phyloP scores from a whole-genome alignment of 2,113 vertebrate species.

The Chamaea fasciata region DNA sequence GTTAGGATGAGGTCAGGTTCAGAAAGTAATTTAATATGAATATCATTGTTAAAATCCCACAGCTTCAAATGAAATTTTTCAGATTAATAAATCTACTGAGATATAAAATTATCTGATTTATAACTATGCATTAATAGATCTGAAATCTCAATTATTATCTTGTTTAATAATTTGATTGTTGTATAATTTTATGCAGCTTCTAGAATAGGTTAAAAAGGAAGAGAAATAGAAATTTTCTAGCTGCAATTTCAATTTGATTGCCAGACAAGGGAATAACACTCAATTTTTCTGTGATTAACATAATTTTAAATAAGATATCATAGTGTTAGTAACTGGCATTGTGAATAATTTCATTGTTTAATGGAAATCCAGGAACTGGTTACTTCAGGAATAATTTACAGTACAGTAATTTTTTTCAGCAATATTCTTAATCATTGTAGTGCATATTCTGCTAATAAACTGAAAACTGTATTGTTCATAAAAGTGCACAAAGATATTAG shows the following conservation, averaged over 20 bases:
- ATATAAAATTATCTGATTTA: conserved; percentile 68
- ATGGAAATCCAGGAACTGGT: neutral
- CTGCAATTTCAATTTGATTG: conserved; percentile 6
- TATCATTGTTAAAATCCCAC: conserved; percentile 57
- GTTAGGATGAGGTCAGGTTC: conserved; percentile 3
- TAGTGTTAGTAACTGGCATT: neutral
- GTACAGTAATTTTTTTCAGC: neutral
- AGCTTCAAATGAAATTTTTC: conserved; percentile 42
- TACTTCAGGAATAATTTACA: neutral
- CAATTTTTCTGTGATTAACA: neutral
- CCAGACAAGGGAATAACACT: neutral
- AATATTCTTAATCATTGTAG: neutral
- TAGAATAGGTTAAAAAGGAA: conserved; percentile 31
- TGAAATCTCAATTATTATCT: conserved; percentile 66
- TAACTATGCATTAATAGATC: conserved; percentile 40
- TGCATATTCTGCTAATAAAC: neutral
- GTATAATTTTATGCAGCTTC: conserved; percentile 53
- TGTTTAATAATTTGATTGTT: conserved; percentile 50
- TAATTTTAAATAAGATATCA: conserved; percentile 6
- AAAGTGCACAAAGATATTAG: neutral
- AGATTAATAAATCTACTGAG: conserved; percentile 60
- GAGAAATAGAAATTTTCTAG: conserved; percentile 12
- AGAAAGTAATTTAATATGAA: conserved; percentile 55
- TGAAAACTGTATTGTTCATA: neutral
- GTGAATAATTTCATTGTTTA: conserved; percentile 18